These are phyloP conservation scores for Muntiacus muntjak DNA, from an alignment of 2,113 vertebrate genomes.

Conservation along the genomic window DNA sequence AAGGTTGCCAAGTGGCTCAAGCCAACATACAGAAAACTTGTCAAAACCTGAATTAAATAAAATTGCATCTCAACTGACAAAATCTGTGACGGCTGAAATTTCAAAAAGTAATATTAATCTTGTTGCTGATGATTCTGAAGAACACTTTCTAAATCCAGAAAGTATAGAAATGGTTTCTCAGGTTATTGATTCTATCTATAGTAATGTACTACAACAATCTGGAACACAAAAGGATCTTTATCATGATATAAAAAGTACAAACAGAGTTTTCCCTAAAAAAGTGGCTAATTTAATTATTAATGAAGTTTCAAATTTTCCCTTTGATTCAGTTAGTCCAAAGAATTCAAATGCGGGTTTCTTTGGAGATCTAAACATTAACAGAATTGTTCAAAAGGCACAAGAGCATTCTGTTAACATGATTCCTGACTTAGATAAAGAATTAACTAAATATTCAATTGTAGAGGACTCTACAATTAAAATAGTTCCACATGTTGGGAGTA, in stretches of 20 bases:
- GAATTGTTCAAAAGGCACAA: constrained; percentile 64
- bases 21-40: background rate
- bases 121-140: background rate
- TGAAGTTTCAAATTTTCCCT: constrained; percentile 25
- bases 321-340: background rate
- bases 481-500: constrained; percentile 58
- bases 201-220: constrained; percentile 46
- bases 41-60: constrained; percentile 52
- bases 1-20: background rate
- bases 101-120: constrained; percentile 66
- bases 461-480: constrained; percentile 54
- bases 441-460: background rate
- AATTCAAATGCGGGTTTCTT: background rate
- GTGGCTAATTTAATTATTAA: constrained; percentile 69
- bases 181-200: constrained; percentile 68
- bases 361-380: constrained; percentile 52
- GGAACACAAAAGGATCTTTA: constrained; percentile 42
- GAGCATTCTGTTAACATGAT: background rate
- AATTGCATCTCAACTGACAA: constrained; percentile 66
- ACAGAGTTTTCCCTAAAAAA: constrained; percentile 53
- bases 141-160: constrained; percentile 25
- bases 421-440: background rate
- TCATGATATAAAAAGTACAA: constrained; percentile 28
- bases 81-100: constrained; percentile 65
- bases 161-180: constrained; percentile 57